Base-by-base conservation (phyloP, 2,888 invertebrate genomes). In the Drosophila lacicola region DNA sequence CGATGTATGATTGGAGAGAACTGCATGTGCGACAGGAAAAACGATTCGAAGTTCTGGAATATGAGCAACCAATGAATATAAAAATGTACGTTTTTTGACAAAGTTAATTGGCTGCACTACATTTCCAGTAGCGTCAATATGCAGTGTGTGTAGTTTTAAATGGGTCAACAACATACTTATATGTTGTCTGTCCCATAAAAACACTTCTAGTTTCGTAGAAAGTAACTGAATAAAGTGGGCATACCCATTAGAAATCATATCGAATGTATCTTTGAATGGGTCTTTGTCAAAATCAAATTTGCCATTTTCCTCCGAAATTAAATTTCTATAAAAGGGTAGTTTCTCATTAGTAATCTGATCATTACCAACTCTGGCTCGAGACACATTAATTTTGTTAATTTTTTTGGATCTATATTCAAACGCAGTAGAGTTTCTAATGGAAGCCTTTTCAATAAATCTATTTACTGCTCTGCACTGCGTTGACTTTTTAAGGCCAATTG, bases 1-100 rank as follows among this genome's bases (percentile, higher is more conserved):
- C 44, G 44, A 44, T 13, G 21, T 21, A 41, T 41, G 44, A 44
- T 44, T 44, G 6, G 21, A 44, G 1, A 44, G 44, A 21, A 44
- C 21, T 5, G 21, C 21, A 44, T 21, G 44, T 44, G 21, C 11
- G 4, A 44, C 19, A 3, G 44, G 13, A 10, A 44, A 21, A 44
- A 44, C 19, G 6, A 44, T 25, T 13, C 11, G 19, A 11, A 41
- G 17, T 3, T 44, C 21, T 13, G 44, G 19, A 44, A 44, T 21
- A 13, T 44, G 44, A 4, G 44, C 21, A 6, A 6, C 25, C 25
- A 25, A 25, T 25, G 6, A 25, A 25, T 25, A 25, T 25, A 6
- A 25, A 25, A 25, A 25, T 25, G 25, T 25, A 25, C 25, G 25
- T 25, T 25, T 21, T 25, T 25, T 25, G 25, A 25, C 6, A 25